Evolutionary conservation across 1,140 invertebrate species (phyloP), one percentile per base, ranked within the genome.

Genomic region (Hesperophylax magnus): DNA sequence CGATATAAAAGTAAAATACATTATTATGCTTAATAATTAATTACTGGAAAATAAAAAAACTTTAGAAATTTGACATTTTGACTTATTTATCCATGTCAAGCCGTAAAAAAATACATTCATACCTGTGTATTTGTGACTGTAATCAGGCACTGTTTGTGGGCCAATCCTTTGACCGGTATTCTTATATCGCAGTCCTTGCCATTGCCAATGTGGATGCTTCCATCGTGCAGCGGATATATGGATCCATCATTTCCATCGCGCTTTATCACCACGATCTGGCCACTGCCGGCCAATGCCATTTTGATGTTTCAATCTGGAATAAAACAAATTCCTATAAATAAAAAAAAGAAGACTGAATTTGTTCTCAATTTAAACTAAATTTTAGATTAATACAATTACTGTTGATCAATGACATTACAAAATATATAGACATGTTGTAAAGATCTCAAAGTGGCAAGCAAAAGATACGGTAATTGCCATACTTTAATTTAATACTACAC

Each of bases 121-220:
- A 76, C 74, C 52, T 77, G 52, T 31, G 31, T 39, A 7, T 31
- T 47, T 58, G 58, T 17, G 2, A 84, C 80, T 7, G 82, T 81
- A 22, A 84, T 84, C n/a, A 54, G 39, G 27, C 82, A 84, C 77
- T 84, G 82, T 34, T 77, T 81, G 14, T 22, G 71, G 7, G 82
- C 75, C 39, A 84, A 63, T 9, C 60, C 77, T n/a, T 81, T 79
- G 22, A 63, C 18, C 1, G 79, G 63, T 0, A 82, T 54, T 11
- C 60, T 53, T n/a, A 84, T 79, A 20, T 79, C 74, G 67, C 83
- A 84, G 60, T 80, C 74, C n/a, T 67, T 78, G 3, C 60, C 78
- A 17, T 74, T 80, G 22, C 81, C 83, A 15, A 84, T 75, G 31
- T 54, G 69, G 34, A 79, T 63, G 54, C 39, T 67, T 1, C 81